These are phyloP conservation scores for Venturia canescens DNA, from an alignment of 1,140 invertebrate genomes.

Conservation along the genomic window DNA sequence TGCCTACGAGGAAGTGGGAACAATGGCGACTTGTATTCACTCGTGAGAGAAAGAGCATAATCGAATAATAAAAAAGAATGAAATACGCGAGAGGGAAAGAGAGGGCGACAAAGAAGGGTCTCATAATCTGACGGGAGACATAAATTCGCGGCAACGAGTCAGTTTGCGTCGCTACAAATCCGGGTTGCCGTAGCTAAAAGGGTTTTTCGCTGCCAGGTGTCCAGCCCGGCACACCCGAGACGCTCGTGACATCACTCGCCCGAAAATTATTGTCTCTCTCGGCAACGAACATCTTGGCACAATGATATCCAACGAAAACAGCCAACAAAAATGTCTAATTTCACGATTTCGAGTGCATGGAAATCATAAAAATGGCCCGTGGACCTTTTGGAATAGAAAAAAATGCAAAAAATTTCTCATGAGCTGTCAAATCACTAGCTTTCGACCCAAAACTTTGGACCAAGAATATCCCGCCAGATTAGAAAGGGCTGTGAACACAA, in stretches of 20 bases:
- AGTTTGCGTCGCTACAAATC: slow-evolving; percentile 70
- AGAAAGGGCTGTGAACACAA: no score
- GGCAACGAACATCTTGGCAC: not conserved
- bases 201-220: slow-evolving; percentile 70
- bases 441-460: no score
- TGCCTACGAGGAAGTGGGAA: slow-evolving; percentile 66
- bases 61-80: not conserved
- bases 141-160: slow-evolving; percentile 75
- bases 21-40: slow-evolving; percentile 57
- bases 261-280: not conserved
- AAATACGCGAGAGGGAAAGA: not conserved
- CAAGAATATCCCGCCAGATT: no score
- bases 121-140: slow-evolving; percentile 72
- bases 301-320: no score
- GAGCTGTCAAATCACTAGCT: no score
- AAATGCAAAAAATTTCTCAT: no score
- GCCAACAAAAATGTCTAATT: no score
- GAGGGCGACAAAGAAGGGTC: slow-evolving; percentile 41
- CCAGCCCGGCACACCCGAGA: not conserved
- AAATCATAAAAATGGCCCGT: no score
- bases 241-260: no score
- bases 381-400: no score
- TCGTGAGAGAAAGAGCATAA: not conserved
- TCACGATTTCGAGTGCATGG: no score
- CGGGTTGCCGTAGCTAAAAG: slow-evolving; percentile 66